Conservation (phyloP, 2,797 vertebrate species). For the Champsocephalus gunnari region DNA sequence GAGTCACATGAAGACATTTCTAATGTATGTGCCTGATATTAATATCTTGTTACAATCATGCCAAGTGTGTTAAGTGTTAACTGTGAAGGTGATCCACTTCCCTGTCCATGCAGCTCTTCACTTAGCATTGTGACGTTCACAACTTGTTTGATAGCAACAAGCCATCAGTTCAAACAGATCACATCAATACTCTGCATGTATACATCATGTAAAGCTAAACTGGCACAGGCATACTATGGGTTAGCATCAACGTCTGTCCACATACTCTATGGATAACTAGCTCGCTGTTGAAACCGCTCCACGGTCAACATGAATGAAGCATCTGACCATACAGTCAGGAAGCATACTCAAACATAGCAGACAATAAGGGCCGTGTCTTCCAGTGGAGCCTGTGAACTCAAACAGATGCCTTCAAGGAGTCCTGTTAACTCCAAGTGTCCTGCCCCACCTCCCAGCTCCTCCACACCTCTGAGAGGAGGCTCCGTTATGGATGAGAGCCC, state of each 20-base stretch:
- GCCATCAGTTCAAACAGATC: too few species aligned
- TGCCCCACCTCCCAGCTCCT: constrained; percentile 4
- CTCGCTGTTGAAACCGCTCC: background rate
- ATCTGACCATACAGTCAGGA: background rate
- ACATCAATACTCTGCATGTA: too few species aligned
- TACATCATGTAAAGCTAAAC: background rate
- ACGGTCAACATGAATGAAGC: background rate
- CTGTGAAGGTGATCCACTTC: constrained; percentile 2
- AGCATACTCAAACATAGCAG: background rate
- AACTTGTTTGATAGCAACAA: too few species aligned
- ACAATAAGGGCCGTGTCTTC: background rate
- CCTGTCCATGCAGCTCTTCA: too few species aligned
- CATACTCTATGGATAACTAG: background rate
- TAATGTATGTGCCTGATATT: background rate
- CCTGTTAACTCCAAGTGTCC: constrained; percentile 6
- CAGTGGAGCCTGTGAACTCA: background rate
- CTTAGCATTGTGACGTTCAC: too few species aligned
- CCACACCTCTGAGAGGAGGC: constrained; percentile 1
- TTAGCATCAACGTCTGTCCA: background rate
- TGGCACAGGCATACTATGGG: background rate
- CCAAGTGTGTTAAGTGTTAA: constrained; percentile 4
- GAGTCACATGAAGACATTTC: background rate
- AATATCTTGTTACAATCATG: constrained; percentile 13
- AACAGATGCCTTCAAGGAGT: background rate
- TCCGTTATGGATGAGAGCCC: constrained; percentile 3